Percentiles rank a stretch among this genome's conserved stretches.
phyloP scores from a whole-genome alignment of 2,888 invertebrate genomes.

The Psococerastis gibbosa region DNA sequence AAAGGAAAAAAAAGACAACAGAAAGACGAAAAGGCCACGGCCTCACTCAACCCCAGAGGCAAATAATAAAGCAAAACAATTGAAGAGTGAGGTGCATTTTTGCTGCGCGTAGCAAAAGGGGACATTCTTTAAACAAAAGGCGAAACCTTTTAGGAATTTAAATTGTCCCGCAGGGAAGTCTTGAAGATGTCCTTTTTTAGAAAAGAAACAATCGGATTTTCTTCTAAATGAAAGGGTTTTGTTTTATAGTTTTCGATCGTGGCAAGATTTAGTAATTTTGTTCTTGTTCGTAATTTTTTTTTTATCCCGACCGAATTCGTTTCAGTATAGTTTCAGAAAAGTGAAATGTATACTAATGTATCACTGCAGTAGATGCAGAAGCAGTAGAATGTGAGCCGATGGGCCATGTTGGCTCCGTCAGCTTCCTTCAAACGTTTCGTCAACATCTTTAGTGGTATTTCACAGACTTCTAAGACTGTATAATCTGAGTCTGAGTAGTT shows the following conservation, averaged over 20 bases:
- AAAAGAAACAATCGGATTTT: background rate
- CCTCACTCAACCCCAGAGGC: background rate
- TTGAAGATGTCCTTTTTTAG: background rate
- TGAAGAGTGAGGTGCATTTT: slow-evolving; percentile 9
- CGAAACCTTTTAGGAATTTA: slow-evolving; percentile 7
- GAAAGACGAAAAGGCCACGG: background rate
- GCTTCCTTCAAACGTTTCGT: too few species aligned
- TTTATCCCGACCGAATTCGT: too few species aligned
- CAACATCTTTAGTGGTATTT: too few species aligned
- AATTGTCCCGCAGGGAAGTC: background rate
- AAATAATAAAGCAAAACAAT: slow-evolving; percentile 8
- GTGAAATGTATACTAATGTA: too few species aligned
- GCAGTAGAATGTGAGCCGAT: too few species aligned
- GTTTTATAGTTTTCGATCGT: background rate
- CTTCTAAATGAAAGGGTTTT: background rate
- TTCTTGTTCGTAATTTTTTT: too few species aligned
- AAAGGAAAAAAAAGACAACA: slow-evolving; percentile 2
- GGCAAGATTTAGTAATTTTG: too few species aligned
- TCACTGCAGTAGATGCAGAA: too few species aligned
- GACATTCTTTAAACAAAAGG: slow-evolving; percentile 4
- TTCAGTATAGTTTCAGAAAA: too few species aligned
- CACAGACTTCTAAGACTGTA: too few species aligned
- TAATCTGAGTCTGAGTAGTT: too few species aligned
- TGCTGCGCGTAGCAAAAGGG: background rate
- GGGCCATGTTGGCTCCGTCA: too few species aligned